Base-by-base conservation (phyloP, 2,888 invertebrate species). In the Mayetiola destructor region DNA sequence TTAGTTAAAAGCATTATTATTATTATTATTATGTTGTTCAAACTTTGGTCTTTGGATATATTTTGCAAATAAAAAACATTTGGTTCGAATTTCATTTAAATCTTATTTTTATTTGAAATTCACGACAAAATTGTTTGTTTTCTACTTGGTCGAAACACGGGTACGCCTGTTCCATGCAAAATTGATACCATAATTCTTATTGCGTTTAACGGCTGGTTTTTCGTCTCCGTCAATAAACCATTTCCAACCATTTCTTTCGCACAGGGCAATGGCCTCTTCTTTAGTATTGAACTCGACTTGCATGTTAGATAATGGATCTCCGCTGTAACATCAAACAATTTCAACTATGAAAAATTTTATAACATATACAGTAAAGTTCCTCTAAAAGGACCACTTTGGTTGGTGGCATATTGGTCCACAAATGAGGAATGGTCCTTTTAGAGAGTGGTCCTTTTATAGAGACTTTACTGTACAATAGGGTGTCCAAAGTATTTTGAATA, bases 91-190 rank as follows among this genome's bases (percentile, higher is more conserved):
- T 32, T 32, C 5, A 54, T 54, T 57, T 57, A 39, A 42, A 58
- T 57, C 57, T 56, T 59, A 59, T 56, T 61, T 62, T 61, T 61
- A 58, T 59, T 52, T 57, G 58, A 56, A 56, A 61, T 60, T 63
- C 62, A 29, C 61, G 60, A 60, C 23, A 23, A 4, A 2, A 59
- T 59, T 63, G 64, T 58, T 56, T 55, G 53, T 70, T 78, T n/a
- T n/a, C n/a, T 81, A 99, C 76, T 99, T 99, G 1, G 96, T 96
- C 3, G 92, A 88, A 39, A 88, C 85, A 65, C 99, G 77, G n/a
- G 95, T 94, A 64, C 90, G 84, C 67, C 85, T 91, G 68, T 94
- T 88, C 99, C 99, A 99, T 1, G 93, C 79, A 73, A 94, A 99
- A 70, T 99, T 99, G 21, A 84, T 72, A 12, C 90, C 96, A 68